Conservation (phyloP, 2,888 invertebrate genomes). For the Campoplex nolae region DNA sequence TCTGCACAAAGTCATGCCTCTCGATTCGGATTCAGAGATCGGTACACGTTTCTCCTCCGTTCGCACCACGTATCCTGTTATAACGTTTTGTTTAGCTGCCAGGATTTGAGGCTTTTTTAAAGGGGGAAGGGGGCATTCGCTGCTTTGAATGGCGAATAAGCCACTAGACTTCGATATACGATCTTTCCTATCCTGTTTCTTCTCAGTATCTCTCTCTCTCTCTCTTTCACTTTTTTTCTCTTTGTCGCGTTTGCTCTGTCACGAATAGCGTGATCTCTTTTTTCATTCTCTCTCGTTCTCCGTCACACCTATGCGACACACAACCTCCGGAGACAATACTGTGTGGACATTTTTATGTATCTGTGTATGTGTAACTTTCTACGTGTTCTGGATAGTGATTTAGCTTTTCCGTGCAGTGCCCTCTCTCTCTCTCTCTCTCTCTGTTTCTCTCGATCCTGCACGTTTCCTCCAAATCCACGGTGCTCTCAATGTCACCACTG, state of each 20-base stretch:
- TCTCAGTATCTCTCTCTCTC: slow-evolving; percentile 3
- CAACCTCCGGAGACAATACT: slow-evolving; percentile 53
- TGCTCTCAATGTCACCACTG: slow-evolving; percentile 17
- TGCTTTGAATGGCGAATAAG: slow-evolving; percentile 77
- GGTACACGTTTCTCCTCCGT: slow-evolving; percentile 33
- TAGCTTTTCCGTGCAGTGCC: slow-evolving; percentile 35
- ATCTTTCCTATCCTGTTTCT: slow-evolving; percentile 43
- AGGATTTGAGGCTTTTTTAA: slow-evolving; percentile 68
- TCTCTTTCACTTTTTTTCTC: slow-evolving; percentile 20
- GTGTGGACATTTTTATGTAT: slow-evolving; percentile 39
- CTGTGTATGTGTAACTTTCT: slow-evolving; percentile 37
- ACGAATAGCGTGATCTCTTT: slow-evolving; percentile 7
- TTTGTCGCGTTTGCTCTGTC: slow-evolving; percentile 4
- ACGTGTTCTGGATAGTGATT: slow-evolving; percentile 69
- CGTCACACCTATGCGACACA: slow-evolving; percentile 27
- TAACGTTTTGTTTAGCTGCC: slow-evolving; percentile 67
- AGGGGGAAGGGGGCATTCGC: slow-evolving; percentile 62
- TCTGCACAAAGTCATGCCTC: slow-evolving; percentile 39
- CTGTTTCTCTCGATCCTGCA: slow-evolving; percentile 8
- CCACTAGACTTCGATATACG: slow-evolving; percentile 58
- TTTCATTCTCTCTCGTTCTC: neutral
- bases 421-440: neutral
- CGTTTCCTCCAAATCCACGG: slow-evolving; percentile 40
- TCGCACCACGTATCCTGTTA: slow-evolving; percentile 67
- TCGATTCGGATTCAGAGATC: slow-evolving; percentile 16